Conservation (phyloP, 2,888 invertebrate species). For the Sesia apiformis region DNA sequence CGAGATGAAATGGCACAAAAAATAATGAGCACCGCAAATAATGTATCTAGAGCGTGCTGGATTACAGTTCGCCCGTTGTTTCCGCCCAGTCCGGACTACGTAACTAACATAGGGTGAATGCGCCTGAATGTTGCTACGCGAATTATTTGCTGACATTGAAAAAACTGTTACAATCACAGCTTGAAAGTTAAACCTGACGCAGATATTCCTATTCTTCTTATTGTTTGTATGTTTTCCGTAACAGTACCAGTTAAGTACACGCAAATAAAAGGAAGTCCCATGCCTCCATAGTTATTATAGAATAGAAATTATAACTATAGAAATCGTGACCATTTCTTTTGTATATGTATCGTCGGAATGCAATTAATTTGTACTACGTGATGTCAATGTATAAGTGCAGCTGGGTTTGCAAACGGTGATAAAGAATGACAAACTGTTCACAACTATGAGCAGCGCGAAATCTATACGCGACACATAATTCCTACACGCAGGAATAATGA, state of each 20-base stretch:
- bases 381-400: not conserved
- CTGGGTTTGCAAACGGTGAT: not conserved
- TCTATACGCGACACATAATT: constrained; percentile 28
- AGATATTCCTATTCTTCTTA: no score
- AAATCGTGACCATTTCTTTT: not conserved
- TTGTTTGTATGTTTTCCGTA: no score
- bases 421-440: not conserved
- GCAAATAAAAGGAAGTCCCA: no score
- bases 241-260: no score
- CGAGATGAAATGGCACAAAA: constrained; percentile 26
- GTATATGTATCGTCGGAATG: not conserved
- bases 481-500: constrained; percentile 38
- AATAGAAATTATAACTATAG: no score
- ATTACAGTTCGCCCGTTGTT: constrained; percentile 20
- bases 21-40: constrained; percentile 31
- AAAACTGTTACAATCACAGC: no score
- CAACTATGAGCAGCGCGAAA: constrained; percentile 19
- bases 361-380: not conserved
- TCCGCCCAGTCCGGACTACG: constrained; percentile 9
- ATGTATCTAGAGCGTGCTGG: constrained; percentile 32
- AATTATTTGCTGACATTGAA: no score
- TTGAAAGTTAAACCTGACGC: no score
- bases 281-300: no score
- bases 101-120: no score
- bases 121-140: no score